Conservation (phyloP, 2,113 vertebrate genomes). For the Trogon melanurus region DNA sequence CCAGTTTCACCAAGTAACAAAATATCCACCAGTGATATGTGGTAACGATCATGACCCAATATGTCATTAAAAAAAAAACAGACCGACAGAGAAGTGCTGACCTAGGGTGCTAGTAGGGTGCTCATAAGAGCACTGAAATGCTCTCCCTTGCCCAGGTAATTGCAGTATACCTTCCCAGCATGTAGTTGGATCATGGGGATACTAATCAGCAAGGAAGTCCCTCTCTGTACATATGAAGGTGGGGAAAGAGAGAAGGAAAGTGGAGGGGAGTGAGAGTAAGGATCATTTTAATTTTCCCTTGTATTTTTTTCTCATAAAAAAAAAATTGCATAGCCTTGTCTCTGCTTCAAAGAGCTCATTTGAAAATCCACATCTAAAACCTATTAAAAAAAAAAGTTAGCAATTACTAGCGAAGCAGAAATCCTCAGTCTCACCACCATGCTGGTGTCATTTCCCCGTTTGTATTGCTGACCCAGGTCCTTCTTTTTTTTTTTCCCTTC, state of each 20-base stretch:
- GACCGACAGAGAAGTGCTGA: not conserved
- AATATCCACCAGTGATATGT: not conserved
- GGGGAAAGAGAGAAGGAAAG: not conserved
- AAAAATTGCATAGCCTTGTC: not conserved
- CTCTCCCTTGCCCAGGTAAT: not conserved
- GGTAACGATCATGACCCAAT: accelerated
- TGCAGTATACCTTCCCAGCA: not conserved
- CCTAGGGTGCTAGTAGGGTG: not conserved
- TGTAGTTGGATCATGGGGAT: not conserved
- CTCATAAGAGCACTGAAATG: not conserved
- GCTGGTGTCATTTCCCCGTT: slow-evolving; percentile 24
- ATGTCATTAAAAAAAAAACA: not conserved
- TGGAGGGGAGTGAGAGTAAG: not conserved
- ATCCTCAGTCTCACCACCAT: slow-evolving; percentile 29
- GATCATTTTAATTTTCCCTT: not conserved
- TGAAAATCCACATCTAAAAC: slow-evolving; percentile 51
- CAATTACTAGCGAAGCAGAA: slow-evolving; percentile 55
- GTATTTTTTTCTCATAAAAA: not conserved
- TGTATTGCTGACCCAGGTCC: slow-evolving; percentile 17
- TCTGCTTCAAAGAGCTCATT: slow-evolving; percentile 37
- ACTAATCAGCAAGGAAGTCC: accelerated
- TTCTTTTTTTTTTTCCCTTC: not conserved
- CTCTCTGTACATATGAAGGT: accelerated
- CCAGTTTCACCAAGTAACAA: not conserved
- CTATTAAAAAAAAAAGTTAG: slow-evolving; percentile 2